A percentile compares a stretch with the other conserved stretches of the same genome.
These are phyloP conservation scores for Empis stercorea DNA, from an alignment of 2,888 invertebrate genomes.

Conservation along the genomic window DNA sequence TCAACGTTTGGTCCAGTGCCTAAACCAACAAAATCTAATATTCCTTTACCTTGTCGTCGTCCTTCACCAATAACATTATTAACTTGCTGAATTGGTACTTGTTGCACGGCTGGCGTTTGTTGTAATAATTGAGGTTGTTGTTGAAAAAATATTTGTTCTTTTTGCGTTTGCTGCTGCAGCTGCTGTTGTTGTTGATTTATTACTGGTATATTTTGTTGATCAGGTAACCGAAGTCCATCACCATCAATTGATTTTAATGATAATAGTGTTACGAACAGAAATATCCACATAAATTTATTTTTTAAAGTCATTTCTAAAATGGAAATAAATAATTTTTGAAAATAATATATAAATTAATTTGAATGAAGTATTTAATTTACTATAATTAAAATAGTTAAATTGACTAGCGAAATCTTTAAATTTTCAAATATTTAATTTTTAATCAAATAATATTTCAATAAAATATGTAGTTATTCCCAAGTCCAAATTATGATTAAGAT, in stretches of 20 bases:
- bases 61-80: constrained; percentile 22
- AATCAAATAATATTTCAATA: too few relatives aligned
- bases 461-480: too few relatives aligned
- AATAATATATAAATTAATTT: too few relatives aligned
- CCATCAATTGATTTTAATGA: constrained; percentile 29
- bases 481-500: too few relatives aligned
- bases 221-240: constrained; percentile 46
- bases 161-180: too few relatives aligned
- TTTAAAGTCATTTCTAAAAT: constrained; percentile 23
- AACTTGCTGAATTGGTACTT: constrained; percentile 10
- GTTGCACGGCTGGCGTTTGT: constrained; percentile 1
- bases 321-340: too few relatives aligned
- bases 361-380: too few relatives aligned
- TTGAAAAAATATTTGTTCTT: constrained; percentile 14
- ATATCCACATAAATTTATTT: constrained; percentile 34
- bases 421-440: too few relatives aligned
- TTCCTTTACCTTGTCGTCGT: constrained; percentile 50
- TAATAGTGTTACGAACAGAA: constrained; percentile 41
- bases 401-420: too few relatives aligned
- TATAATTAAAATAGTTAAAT: too few relatives aligned
- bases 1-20: constrained; percentile 61
- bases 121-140: constrained; percentile 13
- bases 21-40: constrained; percentile 68
- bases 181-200: constrained; percentile 1
- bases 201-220: constrained; percentile 22